A percentile compares a stretch with the other conserved stretches of the same genome.
Conservation (phyloP, 2,888 invertebrate species). For the Lithophane leautieri region DNA sequence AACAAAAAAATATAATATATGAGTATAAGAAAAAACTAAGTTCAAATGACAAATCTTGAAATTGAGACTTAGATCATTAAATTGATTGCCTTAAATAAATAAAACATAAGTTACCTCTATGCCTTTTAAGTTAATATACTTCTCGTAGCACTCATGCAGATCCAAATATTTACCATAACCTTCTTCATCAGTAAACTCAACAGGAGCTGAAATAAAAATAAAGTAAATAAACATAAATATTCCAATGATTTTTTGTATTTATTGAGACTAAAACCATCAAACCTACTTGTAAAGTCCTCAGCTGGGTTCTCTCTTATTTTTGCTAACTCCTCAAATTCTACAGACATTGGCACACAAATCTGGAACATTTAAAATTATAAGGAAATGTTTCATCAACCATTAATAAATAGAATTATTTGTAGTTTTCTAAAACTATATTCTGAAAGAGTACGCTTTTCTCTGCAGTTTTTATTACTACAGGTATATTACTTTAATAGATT, state of each 20-base stretch:
- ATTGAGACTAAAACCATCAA: not conserved
- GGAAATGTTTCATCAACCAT: not conserved
- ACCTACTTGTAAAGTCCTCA: constrained; percentile 94
- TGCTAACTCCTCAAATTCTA: constrained; percentile 98
- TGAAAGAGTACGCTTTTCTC: no score
- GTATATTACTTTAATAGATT: no score
- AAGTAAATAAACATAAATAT: not conserved
- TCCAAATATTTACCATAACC: constrained; percentile 99
- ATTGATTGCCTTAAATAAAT: not conserved
- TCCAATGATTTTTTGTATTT: not conserved
- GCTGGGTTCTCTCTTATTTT: constrained; percentile 97
- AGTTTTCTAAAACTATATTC: no score
- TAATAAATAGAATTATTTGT: not conserved
- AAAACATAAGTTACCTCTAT: constrained; percentile 92
- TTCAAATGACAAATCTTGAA: not conserved
- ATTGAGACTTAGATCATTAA: not conserved
- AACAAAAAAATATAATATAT: not conserved
- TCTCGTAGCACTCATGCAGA: constrained; percentile 98
- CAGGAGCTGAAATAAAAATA: constrained; percentile 91
- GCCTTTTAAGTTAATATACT: constrained; percentile 98
- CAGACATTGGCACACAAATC: constrained; percentile 98
- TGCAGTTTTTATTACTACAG: no score
- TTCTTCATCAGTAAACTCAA: constrained; percentile 99
- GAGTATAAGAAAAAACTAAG: not conserved
- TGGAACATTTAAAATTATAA: constrained; percentile 74